These are phyloP conservation scores for Dryas iulia DNA, from an alignment of 1,140 invertebrate species.

Conservation along the genomic window DNA sequence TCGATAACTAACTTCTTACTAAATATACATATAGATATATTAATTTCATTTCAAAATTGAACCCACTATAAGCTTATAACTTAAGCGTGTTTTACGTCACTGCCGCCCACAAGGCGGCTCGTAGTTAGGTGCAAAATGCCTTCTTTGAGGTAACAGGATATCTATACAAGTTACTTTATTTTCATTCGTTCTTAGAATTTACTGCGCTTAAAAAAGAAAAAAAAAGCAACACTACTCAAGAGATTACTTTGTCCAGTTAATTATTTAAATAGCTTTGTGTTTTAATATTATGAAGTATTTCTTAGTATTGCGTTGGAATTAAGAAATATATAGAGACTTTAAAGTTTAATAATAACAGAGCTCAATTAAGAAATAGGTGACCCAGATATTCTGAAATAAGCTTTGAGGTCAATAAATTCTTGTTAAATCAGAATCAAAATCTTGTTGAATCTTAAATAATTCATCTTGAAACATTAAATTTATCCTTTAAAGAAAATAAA, in stretches of 20 bases:
- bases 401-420: no score
- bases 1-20: no score
- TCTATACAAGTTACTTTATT: conserved; percentile 32
- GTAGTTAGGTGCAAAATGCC: conserved; percentile 59
- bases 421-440: no score
- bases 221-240: conserved; percentile 8
- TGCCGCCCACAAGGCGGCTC: conserved; percentile 45
- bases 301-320: neutral
- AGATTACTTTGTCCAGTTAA: conserved; percentile 4
- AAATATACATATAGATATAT: no score
- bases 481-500: no score
- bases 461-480: no score
- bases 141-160: conserved; percentile 58
- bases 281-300: neutral
- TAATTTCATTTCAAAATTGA: no score
- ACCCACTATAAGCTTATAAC: neutral
- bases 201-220: conserved; percentile 4
- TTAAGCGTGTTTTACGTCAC: conserved; percentile 16
- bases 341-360: neutral
- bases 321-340: neutral
- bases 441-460: no score
- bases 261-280: neutral
- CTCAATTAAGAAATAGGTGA: neutral
- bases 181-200: conserved; percentile 7
- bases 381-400: no score